A percentile compares a stretch with the other conserved stretches of the same genome.
Evolutionary conservation across 2,113 vertebrate species (phyloP).

Genomic region (rat (Rattus norvegicus)): DNA sequence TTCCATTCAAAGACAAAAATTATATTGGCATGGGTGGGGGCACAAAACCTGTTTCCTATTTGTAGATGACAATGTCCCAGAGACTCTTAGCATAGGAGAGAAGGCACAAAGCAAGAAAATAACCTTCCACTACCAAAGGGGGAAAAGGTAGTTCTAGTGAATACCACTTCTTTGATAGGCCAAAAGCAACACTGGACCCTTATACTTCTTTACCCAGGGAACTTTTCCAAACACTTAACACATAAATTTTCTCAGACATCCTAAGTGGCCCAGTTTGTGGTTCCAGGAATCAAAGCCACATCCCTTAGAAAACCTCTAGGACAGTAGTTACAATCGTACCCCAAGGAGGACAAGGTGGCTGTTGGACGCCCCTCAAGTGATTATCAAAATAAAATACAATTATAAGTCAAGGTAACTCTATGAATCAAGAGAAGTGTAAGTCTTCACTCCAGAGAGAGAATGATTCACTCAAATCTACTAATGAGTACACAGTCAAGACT

Average conservation of each 20-base stretch:
- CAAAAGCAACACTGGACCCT: background rate
- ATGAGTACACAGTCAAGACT: background rate
- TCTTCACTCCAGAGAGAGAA: constrained; percentile 15
- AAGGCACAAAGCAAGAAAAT: background rate
- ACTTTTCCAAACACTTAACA: background rate
- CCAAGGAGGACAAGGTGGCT: background rate
- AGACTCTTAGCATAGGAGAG: constrained; percentile 13
- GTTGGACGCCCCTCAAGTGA: background rate
- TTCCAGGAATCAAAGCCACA: background rate
- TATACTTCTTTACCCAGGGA: background rate
- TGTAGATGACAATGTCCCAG: constrained; percentile 23
- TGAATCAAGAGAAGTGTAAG: background rate
- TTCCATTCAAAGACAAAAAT: constrained; percentile 61
- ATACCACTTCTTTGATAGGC: background rate
- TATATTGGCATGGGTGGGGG: constrained; percentile 28
- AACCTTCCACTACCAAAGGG: background rate
- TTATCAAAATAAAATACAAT: background rate
- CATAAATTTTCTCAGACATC: background rate
- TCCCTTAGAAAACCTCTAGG: background rate
- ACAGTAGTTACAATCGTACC: background rate
- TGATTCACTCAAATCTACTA: background rate
- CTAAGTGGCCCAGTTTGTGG: background rate
- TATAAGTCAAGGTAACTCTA: background rate
- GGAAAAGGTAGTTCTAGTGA: background rate
- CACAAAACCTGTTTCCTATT: constrained; percentile 61